phyloP scores from a whole-genome alignment of 2,113 vertebrate genomes.

The Nothoprocta pentlandii region DNA sequence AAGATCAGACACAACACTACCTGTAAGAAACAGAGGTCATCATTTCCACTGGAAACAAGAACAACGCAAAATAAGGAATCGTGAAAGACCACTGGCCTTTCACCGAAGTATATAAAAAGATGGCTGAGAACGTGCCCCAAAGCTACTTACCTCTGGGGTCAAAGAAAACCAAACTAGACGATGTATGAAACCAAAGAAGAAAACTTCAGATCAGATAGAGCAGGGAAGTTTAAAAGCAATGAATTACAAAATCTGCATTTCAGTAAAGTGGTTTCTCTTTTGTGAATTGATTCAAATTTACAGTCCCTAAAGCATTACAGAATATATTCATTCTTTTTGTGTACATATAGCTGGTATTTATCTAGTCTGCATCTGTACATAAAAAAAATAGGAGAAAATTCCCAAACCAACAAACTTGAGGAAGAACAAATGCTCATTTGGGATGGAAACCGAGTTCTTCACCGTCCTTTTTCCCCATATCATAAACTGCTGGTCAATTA shows the following conservation, averaged over 20 bases:
- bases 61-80: slow-evolving; percentile 17
- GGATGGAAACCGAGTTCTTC: neutral
- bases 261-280: neutral
- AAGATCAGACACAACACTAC: slow-evolving; percentile 7
- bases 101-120: neutral
- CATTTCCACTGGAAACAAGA: slow-evolving; percentile 71
- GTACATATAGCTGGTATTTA: neutral
- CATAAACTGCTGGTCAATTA: neutral
- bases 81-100: neutral
- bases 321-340: neutral
- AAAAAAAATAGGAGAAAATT: neutral
- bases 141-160: neutral
- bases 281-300: neutral
- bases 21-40: slow-evolving; percentile 43
- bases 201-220: neutral
- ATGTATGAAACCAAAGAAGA: neutral
- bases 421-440: neutral
- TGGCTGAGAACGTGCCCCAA: neutral
- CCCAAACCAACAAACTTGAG: neutral
- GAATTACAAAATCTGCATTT: neutral
- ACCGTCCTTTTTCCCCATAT: neutral
- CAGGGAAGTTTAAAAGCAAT: neutral
- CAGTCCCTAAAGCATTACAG: neutral
- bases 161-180: neutral
- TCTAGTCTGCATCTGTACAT: neutral